Evolutionary conservation across 1,140 invertebrate genomes (phyloP), one percentile per base, ranked within the genome.

Genomic region (Pissodes strobi): DNA sequence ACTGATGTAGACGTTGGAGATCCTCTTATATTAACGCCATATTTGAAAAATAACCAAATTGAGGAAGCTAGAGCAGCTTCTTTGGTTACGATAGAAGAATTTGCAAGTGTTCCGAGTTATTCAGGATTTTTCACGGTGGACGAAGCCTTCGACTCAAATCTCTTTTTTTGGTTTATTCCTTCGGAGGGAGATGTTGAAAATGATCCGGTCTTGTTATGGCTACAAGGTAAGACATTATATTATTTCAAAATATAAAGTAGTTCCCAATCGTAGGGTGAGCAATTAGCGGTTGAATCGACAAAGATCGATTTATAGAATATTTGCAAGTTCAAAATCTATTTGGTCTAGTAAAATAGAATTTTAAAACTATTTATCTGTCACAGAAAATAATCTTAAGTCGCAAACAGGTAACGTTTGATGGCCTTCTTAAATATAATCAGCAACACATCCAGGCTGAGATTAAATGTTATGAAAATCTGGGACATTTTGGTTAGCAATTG

Each of bases 91-190:
- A 8, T 52, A 15, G 52, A 67, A 21, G 41, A 17, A 56, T 75
- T 76, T 38, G 55, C 63, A 62, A 56, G 64, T 27, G 43, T 59
- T 18, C 37, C 58, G 39, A 68, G 67, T 69, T 82, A 88, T 72
- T 81, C 88, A 23, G 90, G 88, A 22, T 90, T 84, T 70, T 81
- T 91, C 15, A 91, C 88, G 1, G 85, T 90, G 1, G 83, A 91
- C 70, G 79, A 85, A 74, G 72, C 75, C 1, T 83, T 79, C 64
- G 81, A 85, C 67, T 87, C 86, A 2, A 89, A 90, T 76, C 75
- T 88, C 60, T 91, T 89, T 75, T 90, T 91, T 76, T 91, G 89
- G 89, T 90, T 87, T 74, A 90, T 91, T 71, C 87, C 88, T 12
- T 81, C 87, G 1, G 78, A 83, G 66, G 76, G 69, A 5, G 71